Evolutionary conservation across 2,113 vertebrate species (phyloP).

Genomic region (Syngnathus floridae): DNA sequence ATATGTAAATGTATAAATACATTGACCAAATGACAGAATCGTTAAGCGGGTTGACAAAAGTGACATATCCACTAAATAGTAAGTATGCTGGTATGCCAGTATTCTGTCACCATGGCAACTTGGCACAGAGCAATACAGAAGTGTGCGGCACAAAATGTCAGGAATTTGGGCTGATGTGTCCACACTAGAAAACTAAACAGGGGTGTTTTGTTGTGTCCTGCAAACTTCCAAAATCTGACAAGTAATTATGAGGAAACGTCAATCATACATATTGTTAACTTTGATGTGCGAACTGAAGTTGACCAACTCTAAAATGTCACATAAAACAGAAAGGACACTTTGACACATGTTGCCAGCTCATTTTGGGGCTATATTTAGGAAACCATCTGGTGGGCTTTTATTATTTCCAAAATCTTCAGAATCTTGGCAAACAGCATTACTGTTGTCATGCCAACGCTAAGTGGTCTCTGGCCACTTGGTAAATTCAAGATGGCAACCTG

Average conservation of each 20-base stretch:
- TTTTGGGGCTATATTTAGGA: background rate
- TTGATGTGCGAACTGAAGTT: background rate
- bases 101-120: constrained; percentile 58
- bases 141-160: constrained; percentile 50
- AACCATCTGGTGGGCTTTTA: constrained; percentile 14
- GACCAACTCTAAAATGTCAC: background rate
- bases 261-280: background rate
- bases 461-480: too few relatives aligned
- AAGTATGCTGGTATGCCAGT: constrained; percentile 23
- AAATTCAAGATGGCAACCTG: too few relatives aligned
- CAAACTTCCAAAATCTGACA: background rate
- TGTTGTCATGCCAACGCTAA: too few relatives aligned
- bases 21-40: background rate
- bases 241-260: background rate
- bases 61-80: background rate
- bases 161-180: constrained; percentile 48
- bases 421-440: background rate
- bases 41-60: background rate
- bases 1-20: background rate
- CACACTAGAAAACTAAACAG: constrained; percentile 36
- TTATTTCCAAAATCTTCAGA: too few relatives aligned
- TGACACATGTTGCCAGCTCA: background rate
- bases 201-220: background rate
- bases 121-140: constrained; percentile 47
- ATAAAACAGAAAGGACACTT: constrained; percentile 12